A percentile compares a stretch with the other conserved stretches of the same genome.
Evolutionary conservation across 2,888 invertebrate genomes (phyloP).

Genomic region (Tridacna crocea): DNA sequence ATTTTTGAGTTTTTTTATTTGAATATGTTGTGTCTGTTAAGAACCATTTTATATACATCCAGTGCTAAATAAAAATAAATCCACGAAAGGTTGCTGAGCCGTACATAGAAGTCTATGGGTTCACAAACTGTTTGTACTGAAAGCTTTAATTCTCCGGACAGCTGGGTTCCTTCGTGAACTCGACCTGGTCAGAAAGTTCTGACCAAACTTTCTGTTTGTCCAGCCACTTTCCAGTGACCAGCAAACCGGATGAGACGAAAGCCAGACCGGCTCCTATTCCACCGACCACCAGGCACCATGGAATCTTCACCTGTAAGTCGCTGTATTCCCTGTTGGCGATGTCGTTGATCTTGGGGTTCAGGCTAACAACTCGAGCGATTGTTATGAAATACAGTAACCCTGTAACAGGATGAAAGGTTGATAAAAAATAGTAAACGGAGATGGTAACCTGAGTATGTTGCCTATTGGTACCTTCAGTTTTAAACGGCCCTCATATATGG

Average conservation of each 20-base stretch:
- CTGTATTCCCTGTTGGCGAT: neutral
- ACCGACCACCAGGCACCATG: constrained; percentile 41
- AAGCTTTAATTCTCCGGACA: neutral
- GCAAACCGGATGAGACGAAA: constrained; percentile 33
- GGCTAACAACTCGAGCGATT: constrained; percentile 14
- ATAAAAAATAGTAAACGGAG: too few species aligned
- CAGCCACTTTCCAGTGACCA: constrained; percentile 27
- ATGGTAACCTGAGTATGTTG: too few species aligned
- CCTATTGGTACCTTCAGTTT: too few species aligned
- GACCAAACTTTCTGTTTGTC: constrained; percentile 31
- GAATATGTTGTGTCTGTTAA: too few species aligned
- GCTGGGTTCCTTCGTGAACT: constrained; percentile 13
- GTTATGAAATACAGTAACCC: constrained; percentile 39
- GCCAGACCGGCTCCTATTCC: constrained; percentile 46
- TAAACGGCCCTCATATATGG: too few species aligned
- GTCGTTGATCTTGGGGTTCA: constrained; percentile 5
- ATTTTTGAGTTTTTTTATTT: too few species aligned
- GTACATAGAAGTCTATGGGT: too few species aligned
- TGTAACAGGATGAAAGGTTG: constrained; percentile 10
- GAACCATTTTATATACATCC: too few species aligned
- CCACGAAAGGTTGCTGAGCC: too few species aligned
- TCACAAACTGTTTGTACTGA: too few species aligned
- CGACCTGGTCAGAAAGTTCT: constrained; percentile 31
- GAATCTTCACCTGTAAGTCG: constrained; percentile 13
- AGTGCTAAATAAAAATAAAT: too few species aligned